Evolutionary conservation across 2,797 vertebrate species (phyloP).

Genomic region (Melanogrammus aeglefinus): DNA sequence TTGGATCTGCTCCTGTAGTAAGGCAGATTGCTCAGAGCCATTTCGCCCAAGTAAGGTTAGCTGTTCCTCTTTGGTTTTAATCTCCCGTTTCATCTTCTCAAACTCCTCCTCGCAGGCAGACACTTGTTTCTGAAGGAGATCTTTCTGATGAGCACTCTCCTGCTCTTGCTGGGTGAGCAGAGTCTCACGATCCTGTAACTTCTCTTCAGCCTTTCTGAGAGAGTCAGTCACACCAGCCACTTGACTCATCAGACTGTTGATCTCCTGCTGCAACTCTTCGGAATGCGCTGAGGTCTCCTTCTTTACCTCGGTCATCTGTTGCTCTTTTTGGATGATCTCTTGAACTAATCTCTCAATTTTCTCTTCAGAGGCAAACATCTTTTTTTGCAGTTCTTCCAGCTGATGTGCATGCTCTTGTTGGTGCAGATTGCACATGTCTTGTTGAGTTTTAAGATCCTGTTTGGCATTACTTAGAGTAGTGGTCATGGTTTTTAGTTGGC

Average conservation of each 20-base stretch:
- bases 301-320: conserved; percentile 40
- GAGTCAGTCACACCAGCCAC: conserved; percentile 26
- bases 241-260: conserved; percentile 34
- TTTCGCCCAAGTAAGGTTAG: background rate
- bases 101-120: conserved; percentile 38
- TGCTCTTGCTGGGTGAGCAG: conserved; percentile 40
- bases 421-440: conserved; percentile 40
- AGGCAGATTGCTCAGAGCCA: conserved; percentile 11
- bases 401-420: conserved; percentile 42
- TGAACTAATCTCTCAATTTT: conserved; percentile 49
- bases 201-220: conserved; percentile 42
- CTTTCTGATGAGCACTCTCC: conserved; percentile 31
- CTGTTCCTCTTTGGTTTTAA: conserved; percentile 47
- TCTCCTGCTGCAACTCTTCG: conserved; percentile 39
- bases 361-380: conserved; percentile 46
- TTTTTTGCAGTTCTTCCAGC: conserved; percentile 41
- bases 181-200: conserved; percentile 33
- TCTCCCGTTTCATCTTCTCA: conserved; percentile 37
- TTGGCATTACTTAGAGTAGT: conserved; percentile 48
- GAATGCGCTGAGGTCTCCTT: conserved; percentile 27
- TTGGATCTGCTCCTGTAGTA: background rate
- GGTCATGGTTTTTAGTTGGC: conserved; percentile 28
- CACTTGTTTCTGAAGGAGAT: conserved; percentile 42
- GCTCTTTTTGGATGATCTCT: conserved; percentile 39
- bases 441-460: conserved; percentile 50